Evolutionary conservation across 2,113 vertebrate species (phyloP).

Genomic region (Nibea coibor): DNA sequence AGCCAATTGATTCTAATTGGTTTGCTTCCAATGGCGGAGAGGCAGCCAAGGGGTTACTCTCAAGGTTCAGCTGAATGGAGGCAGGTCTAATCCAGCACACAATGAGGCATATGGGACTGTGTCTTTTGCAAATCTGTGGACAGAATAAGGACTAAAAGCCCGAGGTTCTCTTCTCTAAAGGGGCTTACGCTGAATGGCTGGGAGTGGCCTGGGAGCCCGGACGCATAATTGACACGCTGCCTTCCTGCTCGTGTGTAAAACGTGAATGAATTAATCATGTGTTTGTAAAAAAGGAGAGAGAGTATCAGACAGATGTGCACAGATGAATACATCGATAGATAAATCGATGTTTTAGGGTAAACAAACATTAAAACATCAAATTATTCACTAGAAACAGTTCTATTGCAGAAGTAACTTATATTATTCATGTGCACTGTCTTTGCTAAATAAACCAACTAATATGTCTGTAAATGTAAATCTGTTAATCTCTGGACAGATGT

Average conservation of each 20-base stretch:
- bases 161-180: conserved; percentile 51
- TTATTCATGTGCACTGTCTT: too few relatives aligned
- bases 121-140: conserved; percentile 67
- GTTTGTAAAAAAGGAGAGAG: not conserved
- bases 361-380: too few relatives aligned
- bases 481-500: too few relatives aligned
- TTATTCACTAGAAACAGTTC: not conserved
- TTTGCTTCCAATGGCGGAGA: conserved; percentile 69
- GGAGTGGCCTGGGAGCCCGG: conserved; percentile 41
- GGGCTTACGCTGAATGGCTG: conserved; percentile 52
- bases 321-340: not conserved
- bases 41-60: conserved; percentile 63
- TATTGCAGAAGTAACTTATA: too few relatives aligned
- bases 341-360: too few relatives aligned
- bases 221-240: conserved; percentile 53
- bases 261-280: conserved; percentile 63
- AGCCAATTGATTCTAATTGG: conserved; percentile 79
- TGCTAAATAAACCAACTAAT: too few relatives aligned
- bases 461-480: too few relatives aligned
- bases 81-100: conserved; percentile 69
- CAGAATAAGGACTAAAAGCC: conserved; percentile 63
- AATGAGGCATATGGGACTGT: conserved; percentile 75
- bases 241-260: conserved; percentile 49
- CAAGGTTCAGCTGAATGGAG: conserved; percentile 68
- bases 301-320: conserved; percentile 12